Conservation (phyloP, 2,888 invertebrate species). For the Cancer borealis region DNA sequence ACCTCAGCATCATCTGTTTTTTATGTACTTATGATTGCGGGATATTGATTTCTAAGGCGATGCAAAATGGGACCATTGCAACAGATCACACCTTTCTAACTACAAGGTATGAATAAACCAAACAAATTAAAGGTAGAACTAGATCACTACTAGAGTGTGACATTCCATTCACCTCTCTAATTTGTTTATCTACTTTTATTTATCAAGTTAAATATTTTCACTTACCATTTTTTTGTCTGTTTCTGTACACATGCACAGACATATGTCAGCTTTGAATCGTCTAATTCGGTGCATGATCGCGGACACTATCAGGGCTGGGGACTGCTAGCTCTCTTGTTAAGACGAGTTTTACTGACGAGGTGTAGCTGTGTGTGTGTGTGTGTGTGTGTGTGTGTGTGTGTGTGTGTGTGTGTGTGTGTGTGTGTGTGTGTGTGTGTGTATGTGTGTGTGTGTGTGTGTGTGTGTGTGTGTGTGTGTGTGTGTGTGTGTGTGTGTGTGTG, state of each 20-base stretch:
- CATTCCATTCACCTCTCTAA: not conserved
- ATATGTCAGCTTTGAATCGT: not conserved
- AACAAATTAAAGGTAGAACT: not conserved
- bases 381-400: no score
- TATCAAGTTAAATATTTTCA: not conserved
- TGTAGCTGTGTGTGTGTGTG: no score
- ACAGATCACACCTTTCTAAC: not conserved
- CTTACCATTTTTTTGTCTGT: not conserved
- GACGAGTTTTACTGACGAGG: no score
- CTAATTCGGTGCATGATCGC: not conserved
- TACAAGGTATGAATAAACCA: not conserved
- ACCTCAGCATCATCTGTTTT: constrained; percentile 11
- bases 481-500: constrained; percentile 8
- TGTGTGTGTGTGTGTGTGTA: constrained; percentile 19
- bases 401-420: not conserved
- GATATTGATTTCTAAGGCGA: constrained; percentile 23
- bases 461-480: constrained; percentile 29
- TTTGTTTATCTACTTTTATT: not conserved
- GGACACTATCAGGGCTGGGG: not conserved
- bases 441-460: constrained; percentile 26
- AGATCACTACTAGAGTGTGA: not conserved
- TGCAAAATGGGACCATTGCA: not conserved
- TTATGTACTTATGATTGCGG: constrained; percentile 12
- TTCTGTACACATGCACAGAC: not conserved
- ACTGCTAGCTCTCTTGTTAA: not conserved